Evolutionary conservation across 2,113 vertebrate species (phyloP).

Genomic region (Theristicus caerulescens): DNA sequence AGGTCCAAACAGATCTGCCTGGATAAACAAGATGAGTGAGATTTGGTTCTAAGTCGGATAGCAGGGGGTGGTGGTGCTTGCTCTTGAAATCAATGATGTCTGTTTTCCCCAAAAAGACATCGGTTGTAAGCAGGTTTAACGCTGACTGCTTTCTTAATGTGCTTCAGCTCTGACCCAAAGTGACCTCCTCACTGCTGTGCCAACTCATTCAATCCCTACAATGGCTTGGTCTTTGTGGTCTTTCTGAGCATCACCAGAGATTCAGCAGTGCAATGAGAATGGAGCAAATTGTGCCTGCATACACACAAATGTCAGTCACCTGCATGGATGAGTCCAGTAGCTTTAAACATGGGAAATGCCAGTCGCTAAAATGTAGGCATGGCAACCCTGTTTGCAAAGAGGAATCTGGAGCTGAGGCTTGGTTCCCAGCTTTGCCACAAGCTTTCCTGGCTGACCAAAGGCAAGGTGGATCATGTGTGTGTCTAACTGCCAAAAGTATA

Average conservation of each 20-base stretch:
- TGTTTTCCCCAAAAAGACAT: neutral
- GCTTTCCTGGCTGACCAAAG: neutral
- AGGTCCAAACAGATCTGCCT: neutral
- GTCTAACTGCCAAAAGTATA: neutral
- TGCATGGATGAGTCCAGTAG: no score
- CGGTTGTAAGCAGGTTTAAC: neutral
- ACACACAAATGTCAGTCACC: neutral
- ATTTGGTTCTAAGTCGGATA: neutral
- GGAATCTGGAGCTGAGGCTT: neutral
- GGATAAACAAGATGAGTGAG: neutral
- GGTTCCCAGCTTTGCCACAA: neutral
- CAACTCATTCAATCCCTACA: neutral
- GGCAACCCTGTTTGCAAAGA: neutral
- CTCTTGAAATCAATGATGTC: neutral
- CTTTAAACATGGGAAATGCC: neutral
- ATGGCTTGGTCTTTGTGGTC: neutral
- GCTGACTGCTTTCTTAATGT: neutral
- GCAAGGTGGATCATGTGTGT: neutral
- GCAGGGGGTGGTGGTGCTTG: neutral
- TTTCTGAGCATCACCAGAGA: neutral
- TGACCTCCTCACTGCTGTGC: neutral
- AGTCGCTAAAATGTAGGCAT: neutral
- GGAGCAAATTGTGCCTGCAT: neutral
- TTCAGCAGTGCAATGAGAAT: neutral
- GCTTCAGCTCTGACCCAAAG: neutral